These are phyloP conservation scores for Thamnophis elegans DNA, from an alignment of 2,797 vertebrate species.

Conservation along the genomic window DNA sequence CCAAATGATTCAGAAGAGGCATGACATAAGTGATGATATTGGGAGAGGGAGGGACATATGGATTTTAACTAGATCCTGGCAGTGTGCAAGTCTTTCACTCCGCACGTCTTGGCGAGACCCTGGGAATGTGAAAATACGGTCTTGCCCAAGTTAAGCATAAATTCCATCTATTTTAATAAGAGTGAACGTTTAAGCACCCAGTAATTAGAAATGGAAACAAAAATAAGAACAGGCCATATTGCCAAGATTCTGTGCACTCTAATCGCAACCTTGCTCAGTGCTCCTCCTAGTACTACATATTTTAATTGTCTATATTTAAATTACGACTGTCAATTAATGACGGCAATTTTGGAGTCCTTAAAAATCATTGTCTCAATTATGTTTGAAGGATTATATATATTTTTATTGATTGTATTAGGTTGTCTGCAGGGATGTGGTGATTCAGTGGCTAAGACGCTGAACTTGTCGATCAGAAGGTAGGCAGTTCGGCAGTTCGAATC, in stretches of 20 bases:
- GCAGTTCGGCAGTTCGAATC: no score
- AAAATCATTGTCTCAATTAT: background rate
- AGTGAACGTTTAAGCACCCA: background rate
- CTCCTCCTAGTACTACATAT: background rate
- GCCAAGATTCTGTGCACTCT: background rate
- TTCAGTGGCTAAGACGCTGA: no score
- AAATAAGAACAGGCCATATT: background rate
- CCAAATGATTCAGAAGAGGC: constrained; percentile 62
- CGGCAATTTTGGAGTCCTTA: background rate
- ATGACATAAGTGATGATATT: constrained; percentile 53
- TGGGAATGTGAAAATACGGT: constrained; percentile 19
- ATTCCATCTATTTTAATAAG: background rate
- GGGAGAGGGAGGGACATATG: constrained; percentile 52
- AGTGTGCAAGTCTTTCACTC: constrained; percentile 40
- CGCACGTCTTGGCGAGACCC: constrained; percentile 17
- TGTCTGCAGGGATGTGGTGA: background rate
- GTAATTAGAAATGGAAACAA: background rate
- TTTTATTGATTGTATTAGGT: background rate
- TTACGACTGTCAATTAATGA: background rate
- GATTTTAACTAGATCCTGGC: constrained; percentile 63
- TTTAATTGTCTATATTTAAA: background rate
- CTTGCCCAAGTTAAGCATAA: background rate
- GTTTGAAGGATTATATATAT: background rate
- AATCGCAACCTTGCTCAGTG: background rate
- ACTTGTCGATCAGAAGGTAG: no score